Conservation (phyloP, 1,140 invertebrate species). For the Melipona quadrifasciata region DNA sequence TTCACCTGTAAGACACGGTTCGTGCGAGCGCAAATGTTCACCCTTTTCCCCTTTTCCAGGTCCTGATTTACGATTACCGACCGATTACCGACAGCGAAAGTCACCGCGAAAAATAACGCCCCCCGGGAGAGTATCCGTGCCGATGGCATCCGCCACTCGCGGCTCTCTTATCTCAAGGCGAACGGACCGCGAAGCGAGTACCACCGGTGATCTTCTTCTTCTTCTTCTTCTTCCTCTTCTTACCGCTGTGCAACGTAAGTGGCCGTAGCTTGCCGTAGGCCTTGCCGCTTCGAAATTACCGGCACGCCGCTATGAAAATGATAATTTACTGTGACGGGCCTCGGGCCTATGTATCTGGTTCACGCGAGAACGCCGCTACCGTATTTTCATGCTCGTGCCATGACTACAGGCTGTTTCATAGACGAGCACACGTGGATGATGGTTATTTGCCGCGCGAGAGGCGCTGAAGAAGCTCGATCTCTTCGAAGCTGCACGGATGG, state of each 20-base stretch:
- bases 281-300: constrained; percentile 73
- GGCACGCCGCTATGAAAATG: constrained; percentile 76
- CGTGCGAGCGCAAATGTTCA: not conserved
- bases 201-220: constrained; percentile 33
- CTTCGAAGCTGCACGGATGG: too few species aligned
- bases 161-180: constrained; percentile 58
- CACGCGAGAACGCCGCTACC: constrained; percentile 61
- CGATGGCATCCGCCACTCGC: constrained; percentile 40
- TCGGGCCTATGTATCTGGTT: constrained; percentile 73
- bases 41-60: constrained; percentile 30
- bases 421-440: constrained; percentile 5
- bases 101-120: constrained; percentile 60
- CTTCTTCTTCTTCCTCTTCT: not conserved
- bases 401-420: not conserved
- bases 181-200: constrained; percentile 16
- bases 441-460: constrained; percentile 13
- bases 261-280: constrained; percentile 61
- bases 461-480: not conserved
- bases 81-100: constrained; percentile 58
- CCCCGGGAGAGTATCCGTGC: constrained; percentile 52
- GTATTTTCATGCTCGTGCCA: constrained; percentile 33
- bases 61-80: constrained; percentile 69
- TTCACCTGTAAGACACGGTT: constrained; percentile 26
- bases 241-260: constrained; percentile 60
- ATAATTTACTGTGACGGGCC: constrained; percentile 79